These are phyloP conservation scores for Sesamia inferens DNA, from an alignment of 2,888 invertebrate species.

Conservation along the genomic window DNA sequence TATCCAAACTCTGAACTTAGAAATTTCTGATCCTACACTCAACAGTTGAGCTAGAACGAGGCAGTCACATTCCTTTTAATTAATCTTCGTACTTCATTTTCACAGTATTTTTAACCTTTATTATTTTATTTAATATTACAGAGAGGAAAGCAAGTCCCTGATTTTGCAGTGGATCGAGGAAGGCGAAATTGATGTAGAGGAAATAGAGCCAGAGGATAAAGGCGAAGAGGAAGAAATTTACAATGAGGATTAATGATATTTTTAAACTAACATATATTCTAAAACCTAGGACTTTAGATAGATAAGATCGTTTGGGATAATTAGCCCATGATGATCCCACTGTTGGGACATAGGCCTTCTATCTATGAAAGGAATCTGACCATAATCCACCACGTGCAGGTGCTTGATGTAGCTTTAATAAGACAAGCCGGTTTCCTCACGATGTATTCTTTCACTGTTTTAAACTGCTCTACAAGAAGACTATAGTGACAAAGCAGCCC, in stretches of 20 bases:
- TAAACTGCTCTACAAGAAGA: too few relatives aligned
- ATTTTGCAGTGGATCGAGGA: conserved; percentile 83
- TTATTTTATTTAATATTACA: conserved; percentile 58
- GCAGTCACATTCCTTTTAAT: neutral
- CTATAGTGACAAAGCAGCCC: too few relatives aligned
- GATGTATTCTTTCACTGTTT: too few relatives aligned
- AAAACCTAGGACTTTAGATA: neutral
- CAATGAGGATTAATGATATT: neutral
- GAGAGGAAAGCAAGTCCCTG: conserved; percentile 80
- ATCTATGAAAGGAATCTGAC: neutral
- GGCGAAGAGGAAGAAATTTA: conserved; percentile 58
- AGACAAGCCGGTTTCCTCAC: too few relatives aligned
- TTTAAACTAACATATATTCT: neutral
- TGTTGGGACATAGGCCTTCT: neutral
- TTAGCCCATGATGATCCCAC: neutral
- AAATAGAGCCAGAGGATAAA: conserved; percentile 73
- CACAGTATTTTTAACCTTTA: neutral
- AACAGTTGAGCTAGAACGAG: neutral
- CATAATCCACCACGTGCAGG: neutral
- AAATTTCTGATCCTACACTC: neutral
- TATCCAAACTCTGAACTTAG: neutral
- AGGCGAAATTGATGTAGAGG: conserved; percentile 81
- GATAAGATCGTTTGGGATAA: neutral
- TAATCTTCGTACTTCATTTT: neutral
- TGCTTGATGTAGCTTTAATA: too few relatives aligned